phyloP scores from a whole-genome alignment of 2,888 invertebrate species.

The Tridacna crocea region DNA sequence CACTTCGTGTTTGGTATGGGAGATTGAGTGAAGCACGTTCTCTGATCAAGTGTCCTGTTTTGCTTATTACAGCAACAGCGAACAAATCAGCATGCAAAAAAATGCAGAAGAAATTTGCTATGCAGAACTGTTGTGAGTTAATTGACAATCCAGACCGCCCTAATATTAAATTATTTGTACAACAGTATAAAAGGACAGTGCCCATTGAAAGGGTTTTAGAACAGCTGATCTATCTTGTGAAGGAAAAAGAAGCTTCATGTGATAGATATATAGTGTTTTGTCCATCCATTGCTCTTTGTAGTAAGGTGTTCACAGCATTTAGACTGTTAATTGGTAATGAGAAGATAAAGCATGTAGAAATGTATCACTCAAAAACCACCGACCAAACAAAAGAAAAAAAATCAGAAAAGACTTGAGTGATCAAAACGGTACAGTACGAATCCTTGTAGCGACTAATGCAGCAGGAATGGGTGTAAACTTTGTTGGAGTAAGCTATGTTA shows the following conservation, averaged over 20 bases:
- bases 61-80: constrained; percentile 52
- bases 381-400: constrained; percentile 49
- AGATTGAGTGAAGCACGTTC: constrained; percentile 45
- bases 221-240: background rate
- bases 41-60: constrained; percentile 31
- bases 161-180: constrained; percentile 41
- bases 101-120: constrained; percentile 26
- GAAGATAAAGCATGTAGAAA: constrained; percentile 32
- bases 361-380: constrained; percentile 53
- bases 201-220: constrained; percentile 10
- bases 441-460: constrained; percentile 51
- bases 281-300: constrained; percentile 40
- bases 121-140: constrained; percentile 28
- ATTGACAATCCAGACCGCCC: constrained; percentile 33
- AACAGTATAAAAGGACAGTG: constrained; percentile 25
- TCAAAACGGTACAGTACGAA: constrained; percentile 36
- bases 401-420: constrained; percentile 44
- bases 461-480: constrained; percentile 55
- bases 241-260: constrained; percentile 19
- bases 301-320: constrained; percentile 38
- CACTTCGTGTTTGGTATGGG: constrained; percentile 53
- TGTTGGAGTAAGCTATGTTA: constrained; percentile 35
- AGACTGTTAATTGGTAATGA: constrained; percentile 12
- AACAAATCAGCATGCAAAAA: constrained; percentile 21
- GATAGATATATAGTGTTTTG: constrained; percentile 52